These are phyloP conservation scores for Ostrea denselamellosa DNA, from an alignment of 1,140 invertebrate genomes.

Conservation along the genomic window DNA sequence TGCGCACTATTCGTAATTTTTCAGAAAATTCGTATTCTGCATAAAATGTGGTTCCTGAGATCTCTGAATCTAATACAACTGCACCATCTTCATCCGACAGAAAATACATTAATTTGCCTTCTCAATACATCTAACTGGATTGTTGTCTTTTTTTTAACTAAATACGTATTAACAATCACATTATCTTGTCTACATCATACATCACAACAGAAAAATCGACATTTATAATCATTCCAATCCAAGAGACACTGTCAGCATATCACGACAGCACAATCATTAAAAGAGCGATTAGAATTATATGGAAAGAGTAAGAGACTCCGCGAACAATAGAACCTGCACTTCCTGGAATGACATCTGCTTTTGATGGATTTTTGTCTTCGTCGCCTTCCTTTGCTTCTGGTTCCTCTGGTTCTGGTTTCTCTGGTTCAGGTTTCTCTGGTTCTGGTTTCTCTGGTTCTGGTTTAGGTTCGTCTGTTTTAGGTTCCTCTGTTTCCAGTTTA, in stretches of 20 bases:
- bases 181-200: conserved; percentile 2
- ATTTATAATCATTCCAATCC: neutral
- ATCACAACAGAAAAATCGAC: neutral
- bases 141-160: neutral
- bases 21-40: neutral
- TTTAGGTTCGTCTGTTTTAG: neutral
- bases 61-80: neutral
- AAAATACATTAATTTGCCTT: neutral
- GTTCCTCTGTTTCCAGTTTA: neutral
- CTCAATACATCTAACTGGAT: no score
- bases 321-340: neutral
- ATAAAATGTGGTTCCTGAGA: neutral
- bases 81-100: neutral
- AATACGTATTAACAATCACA: neutral
- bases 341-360: neutral
- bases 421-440: no score
- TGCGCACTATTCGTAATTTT: neutral
- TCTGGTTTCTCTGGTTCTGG: no score
- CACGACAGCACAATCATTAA: conserved; percentile 1
- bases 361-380: neutral
- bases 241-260: neutral
- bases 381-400: neutral
- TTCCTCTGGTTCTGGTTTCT: no score
- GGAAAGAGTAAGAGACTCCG: neutral
- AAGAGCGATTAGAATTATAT: neutral